Evolutionary conservation across 2,113 vertebrate genomes (phyloP), one percentile per base, ranked within the genome.

Genomic region (Silurus glanis): DNA sequence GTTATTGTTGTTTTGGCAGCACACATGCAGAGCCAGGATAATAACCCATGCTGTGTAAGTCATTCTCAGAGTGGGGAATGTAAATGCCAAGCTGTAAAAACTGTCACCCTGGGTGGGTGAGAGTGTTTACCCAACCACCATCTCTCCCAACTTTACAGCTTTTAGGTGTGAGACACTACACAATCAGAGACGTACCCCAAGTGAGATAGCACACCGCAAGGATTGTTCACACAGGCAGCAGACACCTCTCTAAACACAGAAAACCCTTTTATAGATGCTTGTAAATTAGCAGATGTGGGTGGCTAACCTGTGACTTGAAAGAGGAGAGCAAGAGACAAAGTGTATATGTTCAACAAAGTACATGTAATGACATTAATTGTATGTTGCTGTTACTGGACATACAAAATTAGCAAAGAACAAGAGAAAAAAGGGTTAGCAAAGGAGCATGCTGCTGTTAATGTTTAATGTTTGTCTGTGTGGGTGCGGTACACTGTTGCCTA

Each of bases 51-150:
- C 83, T 89, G 87, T 58, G 85, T 53, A 61, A 62, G 62, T 58
- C 49, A 67, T 25, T 67, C 45, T 37, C 9, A 59, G 5, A n/a
- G 59, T 28, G 74, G 51, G 80, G 67, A 88, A 51, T 72, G 80
- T 89, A 90, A 90, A 85, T 82, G 83, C 12, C 51, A 47, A 86
- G 83, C 76, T 83, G 85, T 67, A 80, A 87, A 58, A 78, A 37
- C 67, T 58, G 45, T 53, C 86, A 87, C 87, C 67, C 6, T 47
- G 67, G 86, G 87, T 86, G 87, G 82, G 58, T 85, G 80, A 87
- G 89, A 87, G 80, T 86, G 85, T 89, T 90, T 89, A 86, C 74
- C 76, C 72, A 86, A 82, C 17, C 17, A 61, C 55, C 21, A 49
- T 83, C 80, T 83, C 85, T 88, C 17, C 14, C 9, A 25, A n/a